A percentile compares a stretch with the other conserved stretches of the same genome.
Conservation (phyloP, 1,140 invertebrate genomes). For the Saccostrea cuccullata region DNA sequence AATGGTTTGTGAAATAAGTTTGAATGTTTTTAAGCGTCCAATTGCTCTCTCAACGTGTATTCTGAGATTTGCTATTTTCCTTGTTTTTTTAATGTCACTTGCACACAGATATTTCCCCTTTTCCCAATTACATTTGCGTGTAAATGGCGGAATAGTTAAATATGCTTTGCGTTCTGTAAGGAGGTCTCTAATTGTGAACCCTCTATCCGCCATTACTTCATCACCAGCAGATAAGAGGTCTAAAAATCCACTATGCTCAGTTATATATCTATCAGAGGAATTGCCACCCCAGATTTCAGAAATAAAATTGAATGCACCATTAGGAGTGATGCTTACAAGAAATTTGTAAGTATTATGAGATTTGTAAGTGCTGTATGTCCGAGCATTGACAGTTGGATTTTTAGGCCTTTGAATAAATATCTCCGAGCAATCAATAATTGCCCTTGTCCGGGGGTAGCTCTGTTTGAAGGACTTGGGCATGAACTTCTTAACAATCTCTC, state of each 20-base stretch:
- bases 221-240: slow-evolving; percentile 41
- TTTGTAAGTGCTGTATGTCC: slow-evolving; percentile 47
- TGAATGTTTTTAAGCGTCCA: slow-evolving; percentile 45
- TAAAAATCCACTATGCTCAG: slow-evolving; percentile 24
- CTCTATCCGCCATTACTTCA: slow-evolving; percentile 48
- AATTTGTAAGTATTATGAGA: slow-evolving; percentile 50
- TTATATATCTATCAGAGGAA: slow-evolving; percentile 38
- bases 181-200: slow-evolving; percentile 47
- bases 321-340: slow-evolving; percentile 48
- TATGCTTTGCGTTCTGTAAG: slow-evolving; percentile 31
- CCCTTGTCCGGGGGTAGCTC: not conserved
- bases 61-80: slow-evolving; percentile 44
- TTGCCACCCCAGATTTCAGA: slow-evolving; percentile 44
- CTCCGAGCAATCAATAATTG: slow-evolving; percentile 49
- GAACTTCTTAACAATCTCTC: too few relatives aligned
- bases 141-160: slow-evolving; percentile 47
- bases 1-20: slow-evolving; percentile 11
- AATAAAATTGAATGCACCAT: slow-evolving; percentile 48
- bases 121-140: too few relatives aligned
- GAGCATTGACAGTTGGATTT: not conserved
- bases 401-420: slow-evolving; percentile 41
- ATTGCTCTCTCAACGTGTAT: slow-evolving; percentile 50
- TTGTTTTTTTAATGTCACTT: slow-evolving; percentile 42
- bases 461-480: too few relatives aligned
- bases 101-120: slow-evolving; percentile 12